A percentile compares a stretch with the other conserved stretches of the same genome.
These are phyloP conservation scores for Polyploca ridens DNA, from an alignment of 2,888 invertebrate genomes.

Conservation along the genomic window DNA sequence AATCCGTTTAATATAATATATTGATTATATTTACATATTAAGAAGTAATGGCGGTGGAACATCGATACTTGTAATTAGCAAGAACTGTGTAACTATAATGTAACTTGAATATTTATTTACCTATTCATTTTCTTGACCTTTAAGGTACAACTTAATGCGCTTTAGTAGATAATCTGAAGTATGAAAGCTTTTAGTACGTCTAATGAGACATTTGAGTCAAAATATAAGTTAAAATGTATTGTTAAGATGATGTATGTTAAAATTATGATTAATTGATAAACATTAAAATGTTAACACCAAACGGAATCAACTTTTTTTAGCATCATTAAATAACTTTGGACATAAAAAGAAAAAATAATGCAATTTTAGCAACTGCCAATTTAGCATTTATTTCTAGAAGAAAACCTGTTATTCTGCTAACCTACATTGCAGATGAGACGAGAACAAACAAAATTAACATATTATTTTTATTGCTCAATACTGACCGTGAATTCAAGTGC, in stretches of 20 bases:
- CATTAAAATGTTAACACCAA: neutral
- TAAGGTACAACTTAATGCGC: neutral
- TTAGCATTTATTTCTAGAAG: neutral
- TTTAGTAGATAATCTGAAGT: too few species aligned
- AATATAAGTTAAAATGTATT: too few species aligned
- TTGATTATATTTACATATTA: neutral
- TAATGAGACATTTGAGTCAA: too few species aligned
- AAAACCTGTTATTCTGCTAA: neutral
- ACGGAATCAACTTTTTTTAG: too few species aligned
- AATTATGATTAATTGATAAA: too few species aligned
- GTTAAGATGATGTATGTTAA: too few species aligned
- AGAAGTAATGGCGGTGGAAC: neutral
- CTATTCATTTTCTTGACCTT: neutral
- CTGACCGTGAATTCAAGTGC: slow-evolving; percentile 12
- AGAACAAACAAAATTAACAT: slow-evolving; percentile 2
- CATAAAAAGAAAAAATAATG: neutral
- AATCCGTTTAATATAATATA: neutral
- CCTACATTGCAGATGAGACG: neutral
- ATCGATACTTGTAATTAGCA: slow-evolving; percentile 1
- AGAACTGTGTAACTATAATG: neutral
- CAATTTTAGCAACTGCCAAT: neutral
- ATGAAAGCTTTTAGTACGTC: too few species aligned
- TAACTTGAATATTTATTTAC: slow-evolving; percentile 3
- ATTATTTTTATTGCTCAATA: slow-evolving; percentile 14
- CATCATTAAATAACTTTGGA: too few species aligned